These are phyloP conservation scores for Lacerta viridis DNA, from an alignment of 2,797 vertebrate genomes.

Conservation along the genomic window DNA sequence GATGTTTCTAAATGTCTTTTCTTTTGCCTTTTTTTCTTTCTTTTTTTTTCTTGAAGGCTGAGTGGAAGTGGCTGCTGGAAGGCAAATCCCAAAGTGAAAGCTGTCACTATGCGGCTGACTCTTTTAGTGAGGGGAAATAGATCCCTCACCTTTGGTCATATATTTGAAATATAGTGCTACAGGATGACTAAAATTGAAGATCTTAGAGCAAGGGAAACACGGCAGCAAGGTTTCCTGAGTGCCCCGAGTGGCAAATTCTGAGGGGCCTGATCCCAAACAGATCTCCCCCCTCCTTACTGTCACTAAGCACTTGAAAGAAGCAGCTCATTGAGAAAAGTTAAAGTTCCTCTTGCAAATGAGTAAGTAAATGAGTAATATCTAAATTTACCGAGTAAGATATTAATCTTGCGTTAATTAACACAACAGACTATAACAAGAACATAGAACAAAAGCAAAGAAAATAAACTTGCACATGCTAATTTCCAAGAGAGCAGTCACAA, in stretches of 20 bases:
- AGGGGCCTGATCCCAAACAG: slow-evolving; percentile 9
- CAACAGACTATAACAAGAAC: too few species aligned
- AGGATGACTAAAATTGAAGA: not conserved
- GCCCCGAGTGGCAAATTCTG: not conserved
- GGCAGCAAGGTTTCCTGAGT: not conserved
- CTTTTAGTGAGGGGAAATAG: not conserved
- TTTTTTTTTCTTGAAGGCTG: not conserved
- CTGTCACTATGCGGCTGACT: not conserved
- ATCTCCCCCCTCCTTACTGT: not conserved
- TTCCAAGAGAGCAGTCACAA: too few species aligned
- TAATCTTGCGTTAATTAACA: too few species aligned
- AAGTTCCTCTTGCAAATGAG: slow-evolving; percentile 9
- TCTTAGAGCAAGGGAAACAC: not conserved
- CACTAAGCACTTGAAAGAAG: not conserved
- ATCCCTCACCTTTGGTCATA: slow-evolving; percentile 6
- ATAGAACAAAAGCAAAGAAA: too few species aligned
- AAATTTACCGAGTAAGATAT: too few species aligned
- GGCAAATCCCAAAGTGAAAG: not conserved
- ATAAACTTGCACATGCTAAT: too few species aligned
- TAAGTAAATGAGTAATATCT: too few species aligned
- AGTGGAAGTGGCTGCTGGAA: not conserved
- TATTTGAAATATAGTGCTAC: not conserved
- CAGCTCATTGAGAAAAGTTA: not conserved
- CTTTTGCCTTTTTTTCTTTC: not conserved
- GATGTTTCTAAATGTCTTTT: not conserved